phyloP scores from a whole-genome alignment of 2,113 vertebrate species.

The Odontesthes bonariensis region DNA sequence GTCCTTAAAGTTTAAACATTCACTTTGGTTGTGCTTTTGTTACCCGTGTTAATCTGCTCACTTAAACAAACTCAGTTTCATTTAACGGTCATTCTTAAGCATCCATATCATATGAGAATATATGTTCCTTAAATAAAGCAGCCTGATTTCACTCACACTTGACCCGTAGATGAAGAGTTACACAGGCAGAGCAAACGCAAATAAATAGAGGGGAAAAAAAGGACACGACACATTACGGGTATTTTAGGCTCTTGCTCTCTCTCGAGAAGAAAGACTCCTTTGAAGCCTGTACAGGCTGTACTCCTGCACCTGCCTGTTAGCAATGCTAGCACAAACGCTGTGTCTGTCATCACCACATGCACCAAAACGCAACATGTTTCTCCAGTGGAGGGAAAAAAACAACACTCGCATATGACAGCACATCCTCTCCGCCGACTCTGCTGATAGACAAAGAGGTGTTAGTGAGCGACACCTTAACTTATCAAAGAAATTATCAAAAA shows the following conservation, averaged over 20 bases:
- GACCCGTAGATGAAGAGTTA: neutral
- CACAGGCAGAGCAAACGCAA: neutral
- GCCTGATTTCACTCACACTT: neutral
- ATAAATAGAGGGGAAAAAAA: neutral
- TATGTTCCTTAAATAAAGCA: neutral
- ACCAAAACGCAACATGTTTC: constrained; percentile 29
- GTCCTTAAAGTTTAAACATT: neutral
- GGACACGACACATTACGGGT: neutral
- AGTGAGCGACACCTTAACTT: neutral
- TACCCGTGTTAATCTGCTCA: neutral
- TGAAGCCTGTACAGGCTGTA: constrained; percentile 41
- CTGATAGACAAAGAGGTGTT: constrained; percentile 22
- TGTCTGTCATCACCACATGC: constrained; percentile 29
- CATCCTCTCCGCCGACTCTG: constrained; percentile 40
- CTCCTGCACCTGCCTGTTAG: constrained; percentile 29
- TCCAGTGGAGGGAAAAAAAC: constrained; percentile 44
- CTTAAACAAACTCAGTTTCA: neutral
- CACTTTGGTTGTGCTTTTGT: neutral
- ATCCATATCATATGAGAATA: constrained; percentile 1
- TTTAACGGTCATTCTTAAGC: neutral
- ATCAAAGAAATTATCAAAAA: too few relatives aligned
- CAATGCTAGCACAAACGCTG: constrained; percentile 12
- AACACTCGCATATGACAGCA: constrained; percentile 39
- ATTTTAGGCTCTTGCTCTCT: constrained; percentile 9
- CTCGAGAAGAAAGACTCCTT: constrained; percentile 57